phyloP scores from a whole-genome alignment of 2,888 invertebrate genomes.

The Drosophila hamatofila region DNA sequence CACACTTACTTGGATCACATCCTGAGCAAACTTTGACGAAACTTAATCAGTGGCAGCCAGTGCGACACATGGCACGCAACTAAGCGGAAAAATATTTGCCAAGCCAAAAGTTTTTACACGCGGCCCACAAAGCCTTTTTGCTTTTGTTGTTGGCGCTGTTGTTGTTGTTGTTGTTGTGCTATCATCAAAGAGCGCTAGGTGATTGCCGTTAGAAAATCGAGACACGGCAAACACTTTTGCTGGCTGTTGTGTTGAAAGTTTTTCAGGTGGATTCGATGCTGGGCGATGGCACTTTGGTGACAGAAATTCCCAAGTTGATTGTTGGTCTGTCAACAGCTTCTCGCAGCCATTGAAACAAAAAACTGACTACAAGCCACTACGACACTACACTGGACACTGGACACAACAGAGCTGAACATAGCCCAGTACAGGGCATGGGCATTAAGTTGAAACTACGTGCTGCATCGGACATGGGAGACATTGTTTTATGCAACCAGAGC shows the following conservation, averaged over 20 bases:
- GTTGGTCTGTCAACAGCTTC: slow-evolving; percentile 80
- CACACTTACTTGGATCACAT: slow-evolving; percentile 27
- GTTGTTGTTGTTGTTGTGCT: slow-evolving; percentile 26
- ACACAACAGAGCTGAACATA: slow-evolving; percentile 28
- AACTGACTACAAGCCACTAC: slow-evolving; percentile 58
- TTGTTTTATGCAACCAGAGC: slow-evolving; percentile 31
- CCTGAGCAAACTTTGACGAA: slow-evolving; percentile 62
- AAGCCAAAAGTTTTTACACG: slow-evolving; percentile 57
- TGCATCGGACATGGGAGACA: slow-evolving; percentile 47
- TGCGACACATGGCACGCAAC: slow-evolving; percentile 78
- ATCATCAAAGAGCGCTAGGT: slow-evolving; percentile 70
- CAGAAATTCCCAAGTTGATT: slow-evolving; percentile 81
- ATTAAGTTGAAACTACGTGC: slow-evolving; percentile 66
- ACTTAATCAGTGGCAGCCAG: slow-evolving; percentile 68
- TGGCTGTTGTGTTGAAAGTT: slow-evolving; percentile 65
- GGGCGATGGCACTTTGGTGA: slow-evolving; percentile 77
- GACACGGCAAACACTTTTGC: slow-evolving; percentile 34
- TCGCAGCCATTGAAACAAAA: slow-evolving; percentile 71
- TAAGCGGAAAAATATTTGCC: slow-evolving; percentile 78
- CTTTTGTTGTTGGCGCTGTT: not conserved
- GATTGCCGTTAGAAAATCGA: slow-evolving; percentile 76
- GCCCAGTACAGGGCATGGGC: slow-evolving; percentile 31
- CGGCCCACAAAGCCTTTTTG: slow-evolving; percentile 22
- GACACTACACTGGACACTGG: slow-evolving; percentile 29
- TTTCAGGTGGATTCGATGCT: slow-evolving; percentile 55